Evolutionary conservation across 2,113 vertebrate genomes (phyloP).

Genomic region (Brienomyrus brachyistius): DNA sequence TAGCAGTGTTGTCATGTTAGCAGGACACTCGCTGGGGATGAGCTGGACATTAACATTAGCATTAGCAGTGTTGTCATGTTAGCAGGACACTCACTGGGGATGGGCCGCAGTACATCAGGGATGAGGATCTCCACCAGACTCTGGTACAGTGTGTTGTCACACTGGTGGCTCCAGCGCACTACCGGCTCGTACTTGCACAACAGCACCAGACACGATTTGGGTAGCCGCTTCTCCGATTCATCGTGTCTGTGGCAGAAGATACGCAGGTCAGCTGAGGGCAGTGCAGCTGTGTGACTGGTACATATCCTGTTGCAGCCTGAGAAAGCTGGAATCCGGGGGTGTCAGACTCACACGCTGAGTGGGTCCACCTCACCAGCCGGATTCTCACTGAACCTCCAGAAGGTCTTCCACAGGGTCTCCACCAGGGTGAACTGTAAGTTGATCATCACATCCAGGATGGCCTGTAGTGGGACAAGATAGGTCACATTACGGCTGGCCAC

Average conservation of each 20-base stretch:
- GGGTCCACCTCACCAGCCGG: constrained; percentile 64
- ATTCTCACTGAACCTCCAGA: constrained; percentile 78
- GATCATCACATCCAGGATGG: constrained; percentile 83
- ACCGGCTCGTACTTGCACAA: constrained; percentile 83
- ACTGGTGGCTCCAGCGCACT: constrained; percentile 74
- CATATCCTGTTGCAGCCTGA: not conserved
- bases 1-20: not conserved
- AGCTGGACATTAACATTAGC: not conserved
- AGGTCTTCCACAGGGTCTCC: constrained; percentile 86
- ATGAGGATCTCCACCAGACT: constrained; percentile 84
- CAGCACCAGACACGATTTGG: constrained; percentile 74
- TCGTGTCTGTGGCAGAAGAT: constrained; percentile 57
- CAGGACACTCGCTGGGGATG: constrained; percentile 67
- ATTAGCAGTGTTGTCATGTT: not conserved
- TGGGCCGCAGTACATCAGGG: constrained; percentile 80
- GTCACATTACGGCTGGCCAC: not conserved
- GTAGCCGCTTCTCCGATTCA: constrained; percentile 82
- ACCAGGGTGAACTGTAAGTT: constrained; percentile 87
- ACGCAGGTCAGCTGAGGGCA: not conserved
- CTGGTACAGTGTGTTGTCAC: constrained; percentile 85
- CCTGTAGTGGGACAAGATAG: constrained; percentile 51
- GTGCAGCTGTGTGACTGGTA: not conserved
- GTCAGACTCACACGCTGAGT: constrained; percentile 64
- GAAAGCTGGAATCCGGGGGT: not conserved
- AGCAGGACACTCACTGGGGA: constrained; percentile 72